phyloP scores from a whole-genome alignment of 2,797 vertebrate species.

The Pristis pectinata region DNA sequence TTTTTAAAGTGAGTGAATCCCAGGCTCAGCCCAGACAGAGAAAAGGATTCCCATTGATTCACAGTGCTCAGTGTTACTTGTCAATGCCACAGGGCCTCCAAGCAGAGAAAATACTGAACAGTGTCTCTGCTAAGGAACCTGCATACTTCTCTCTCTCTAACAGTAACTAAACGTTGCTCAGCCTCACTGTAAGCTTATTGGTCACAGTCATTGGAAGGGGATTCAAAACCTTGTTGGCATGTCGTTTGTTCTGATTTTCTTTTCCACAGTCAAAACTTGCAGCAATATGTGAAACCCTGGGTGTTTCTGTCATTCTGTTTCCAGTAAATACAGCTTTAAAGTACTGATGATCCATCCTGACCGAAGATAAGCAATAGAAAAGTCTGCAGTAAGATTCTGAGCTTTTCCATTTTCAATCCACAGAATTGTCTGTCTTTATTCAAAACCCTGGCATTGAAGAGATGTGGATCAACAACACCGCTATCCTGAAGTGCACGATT shows the following conservation, averaged over 20 bases:
- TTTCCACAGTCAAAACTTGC: neutral
- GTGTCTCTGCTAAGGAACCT: neutral
- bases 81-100: neutral
- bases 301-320: neutral
- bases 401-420: neutral
- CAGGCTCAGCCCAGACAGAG: neutral
- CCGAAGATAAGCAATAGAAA: neutral
- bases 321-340: neutral
- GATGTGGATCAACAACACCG: neutral
- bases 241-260: neutral
- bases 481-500: neutral
- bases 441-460: neutral
- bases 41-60: neutral
- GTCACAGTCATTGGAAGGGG: neutral
- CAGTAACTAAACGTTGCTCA: too few species aligned
- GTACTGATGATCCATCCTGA: too few species aligned
- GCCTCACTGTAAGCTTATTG: neutral
- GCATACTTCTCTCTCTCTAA: too few species aligned
- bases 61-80: neutral
- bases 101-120: neutral
- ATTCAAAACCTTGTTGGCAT: neutral
- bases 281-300: neutral
- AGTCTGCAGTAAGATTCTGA: neutral
- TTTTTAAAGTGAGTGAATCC: neutral
- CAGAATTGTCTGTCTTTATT: neutral